These are phyloP conservation scores for Ericerus pela DNA, from an alignment of 1,140 invertebrate genomes.

Conservation along the genomic window DNA sequence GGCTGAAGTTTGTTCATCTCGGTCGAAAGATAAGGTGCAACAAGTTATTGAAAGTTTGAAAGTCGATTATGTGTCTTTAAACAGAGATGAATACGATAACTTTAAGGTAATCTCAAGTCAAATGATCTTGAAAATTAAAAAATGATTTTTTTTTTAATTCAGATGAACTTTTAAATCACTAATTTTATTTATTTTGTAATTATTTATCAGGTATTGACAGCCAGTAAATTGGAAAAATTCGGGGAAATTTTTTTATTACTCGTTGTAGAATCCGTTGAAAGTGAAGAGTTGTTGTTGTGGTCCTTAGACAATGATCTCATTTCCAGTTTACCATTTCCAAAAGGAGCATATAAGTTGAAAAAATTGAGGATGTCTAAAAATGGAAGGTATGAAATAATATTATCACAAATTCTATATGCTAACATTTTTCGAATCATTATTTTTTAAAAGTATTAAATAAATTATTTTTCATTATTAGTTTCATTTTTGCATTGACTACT, in stretches of 20 bases:
- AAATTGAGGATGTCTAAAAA: slow-evolving; percentile 13
- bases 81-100: not conserved
- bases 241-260: not conserved
- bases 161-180: no score
- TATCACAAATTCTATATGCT: not conserved
- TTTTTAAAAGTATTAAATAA: not conserved
- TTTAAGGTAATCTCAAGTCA: not conserved
- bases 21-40: not conserved
- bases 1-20: not conserved
- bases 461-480: slow-evolving; percentile 10
- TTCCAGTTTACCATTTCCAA: not conserved
- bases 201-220: no score
- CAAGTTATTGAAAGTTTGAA: not conserved
- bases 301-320: not conserved
- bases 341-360: slow-evolving; percentile 14
- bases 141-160: no score
- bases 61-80: not conserved
- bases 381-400: slow-evolving; percentile 6
- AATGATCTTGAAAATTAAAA: no score
- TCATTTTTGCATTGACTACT: slow-evolving; percentile 11
- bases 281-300: not conserved
- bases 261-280: not conserved
- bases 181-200: no score
- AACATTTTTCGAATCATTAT: not conserved
- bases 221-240: not conserved